Base-by-base conservation (phyloP, 2,888 invertebrate genomes). In the Eretmocerus hayati region DNA sequence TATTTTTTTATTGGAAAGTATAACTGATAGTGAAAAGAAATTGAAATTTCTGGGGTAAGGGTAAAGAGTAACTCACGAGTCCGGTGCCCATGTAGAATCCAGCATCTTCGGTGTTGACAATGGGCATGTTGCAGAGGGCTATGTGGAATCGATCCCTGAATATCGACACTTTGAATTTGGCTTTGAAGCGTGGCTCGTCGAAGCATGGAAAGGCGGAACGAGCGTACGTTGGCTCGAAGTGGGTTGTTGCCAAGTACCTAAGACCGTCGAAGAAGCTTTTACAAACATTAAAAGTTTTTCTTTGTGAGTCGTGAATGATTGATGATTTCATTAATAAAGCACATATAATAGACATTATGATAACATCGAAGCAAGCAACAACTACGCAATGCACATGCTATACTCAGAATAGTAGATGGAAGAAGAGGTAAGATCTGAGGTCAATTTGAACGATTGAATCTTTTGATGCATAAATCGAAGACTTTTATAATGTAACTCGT, bases 191-290 rank as follows among this genome's bases (percentile, higher is more conserved):
- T 0, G 90, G 90, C 61, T 90, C 89, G 62, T 90, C 90, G 55
- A 89, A 82, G 64, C 89, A 90, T 0, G 90, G 90, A 67, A 89
- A 90, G 4, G 87, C 85, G 5, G 84, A 81, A 20, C 88, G 78
- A 2, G 88, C 88, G 61, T 85, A 85, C 0, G 87, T 88, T 58
- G 88, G 76, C 75, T 88, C 86, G 61, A 89, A 88, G 54, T 87
- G 84, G 2, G 90, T 90, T 0, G 89, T 84, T 0, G 90, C 90
- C 59, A 90, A 76, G 74, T 80, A 81, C 67, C 85, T 83, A 62
- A 52, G 49, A 44, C 41, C 53, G 53, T 53, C 30, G 43, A 52
- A 55, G 46, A 42, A 50, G 48, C 47, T 54, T 54, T 52, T 53
- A 53, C 53, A 46, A 46, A 46, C 37, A 52, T 52, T 49, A 52